Base-by-base conservation (phyloP, 2,797 vertebrate species). In the Sebastes alutus region DNA sequence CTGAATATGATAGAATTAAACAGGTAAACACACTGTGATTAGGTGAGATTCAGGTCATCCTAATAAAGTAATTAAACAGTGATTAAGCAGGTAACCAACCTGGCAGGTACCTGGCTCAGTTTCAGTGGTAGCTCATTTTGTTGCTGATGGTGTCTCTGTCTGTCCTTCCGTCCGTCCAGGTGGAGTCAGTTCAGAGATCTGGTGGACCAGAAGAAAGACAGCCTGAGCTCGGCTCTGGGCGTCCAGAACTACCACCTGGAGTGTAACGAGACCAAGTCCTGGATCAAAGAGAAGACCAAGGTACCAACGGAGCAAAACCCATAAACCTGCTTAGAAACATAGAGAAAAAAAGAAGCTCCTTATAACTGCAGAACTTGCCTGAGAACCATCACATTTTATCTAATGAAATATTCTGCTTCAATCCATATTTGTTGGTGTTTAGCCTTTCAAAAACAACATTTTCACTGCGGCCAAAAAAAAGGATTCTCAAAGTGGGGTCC, bases 281-380 rank as follows among this genome's bases (percentile, higher is more conserved):
- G 98, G 98, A 99, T 99, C 93, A 97, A 97, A 33, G 98, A 99
- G 92, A 99, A 99, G 95, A 99, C 98, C 93, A 99, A 99, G 96
- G 94, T 94, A 88, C 42, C 2, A 0, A 3, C 38, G 0, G 5
- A 22, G 5, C 64, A 2, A 5, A 67, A 9, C 14, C 35, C 38
- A 42, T 42, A 42, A 16, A 16, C 14, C 38, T 16, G 38, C 38
- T 42, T 42, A 42, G 1, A 42, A 42, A 42, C 38, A 16, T 42
- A 0, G 13, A 42, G 35, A 42, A 42, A 42, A 42, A 42, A 42
- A 16, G 38, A 42, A 0, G 38, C 38, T 42, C 38, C 38, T 42
- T 16, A 42, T 42, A 42, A 42, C 38, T 42, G 38, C 38, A 42
- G 38, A 16, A 16, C 38, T 42, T 7, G 6, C 38, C 38, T 42